Evolutionary conservation across 2,797 vertebrate genomes (phyloP), one percentile per base, ranked within the genome.

Genomic region (Sebastes nivosus): DNA sequence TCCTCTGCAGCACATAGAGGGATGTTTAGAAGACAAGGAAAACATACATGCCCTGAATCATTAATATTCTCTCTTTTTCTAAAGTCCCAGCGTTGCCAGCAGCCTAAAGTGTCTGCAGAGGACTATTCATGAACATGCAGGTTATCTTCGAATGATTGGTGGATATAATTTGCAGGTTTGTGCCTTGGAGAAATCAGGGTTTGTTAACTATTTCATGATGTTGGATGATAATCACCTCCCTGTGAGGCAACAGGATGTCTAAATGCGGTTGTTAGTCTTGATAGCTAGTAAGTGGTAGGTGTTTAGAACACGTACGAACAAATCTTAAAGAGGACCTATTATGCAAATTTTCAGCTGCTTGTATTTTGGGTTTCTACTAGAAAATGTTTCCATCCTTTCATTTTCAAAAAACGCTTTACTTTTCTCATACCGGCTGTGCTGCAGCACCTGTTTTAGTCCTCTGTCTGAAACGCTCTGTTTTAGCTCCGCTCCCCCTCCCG

Each of bases 151-250:
- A 74, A 76, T 59, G 69, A 87, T 87, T 80, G 84, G 67, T 77
- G 27, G 67, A 34, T 78, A 67, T 71, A 79, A 88, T 90, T 76
- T 87, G 38, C 60, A 52, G 63, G 69, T 79, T 85, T 80, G 30
- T 42, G 29, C 69, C 50, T 34, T 74, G 32, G 70, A 88, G 83
- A 83, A 81, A 86, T 81, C 20, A 18, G 46, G 11, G 74, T 72
- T 80, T 85, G 32, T 57, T 73, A 11, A 60, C 84, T 76, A 75
- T 83, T 75, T 87, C 71, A 79, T 81, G 76, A 86, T 82, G 60
- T 66, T 85, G 68, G 89, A 86, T 85, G 50, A 77, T 86, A 87
- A 89, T 87, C 67, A 72, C 60, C 77, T 79, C 60, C 72, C 64
- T 63, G 71, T 76, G 65, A 20, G 22, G 60, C 75, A 68, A 71